Evolutionary conservation across 2,888 invertebrate species (phyloP).

Genomic region (Andrena marginata): DNA sequence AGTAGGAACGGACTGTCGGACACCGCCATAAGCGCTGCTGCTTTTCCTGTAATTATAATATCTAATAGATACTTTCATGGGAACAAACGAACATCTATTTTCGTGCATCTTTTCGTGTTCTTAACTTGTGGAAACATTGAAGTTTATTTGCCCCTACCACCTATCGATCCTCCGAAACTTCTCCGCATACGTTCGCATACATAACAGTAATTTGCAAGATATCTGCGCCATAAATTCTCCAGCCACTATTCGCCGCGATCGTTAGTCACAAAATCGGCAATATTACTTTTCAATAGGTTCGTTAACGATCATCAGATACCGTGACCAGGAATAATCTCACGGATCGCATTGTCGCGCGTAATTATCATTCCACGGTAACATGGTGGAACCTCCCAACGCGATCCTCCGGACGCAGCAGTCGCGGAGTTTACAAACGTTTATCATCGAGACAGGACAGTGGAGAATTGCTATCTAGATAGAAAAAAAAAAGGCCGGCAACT

Average conservation of each 20-base stretch:
- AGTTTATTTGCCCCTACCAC: neutral
- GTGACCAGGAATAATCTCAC: conserved; percentile 1
- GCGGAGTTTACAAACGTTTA: conserved; percentile 66
- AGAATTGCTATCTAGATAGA: conserved; percentile 66
- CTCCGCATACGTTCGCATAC: too few relatives aligned
- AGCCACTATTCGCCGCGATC: neutral
- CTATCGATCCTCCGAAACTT: neutral
- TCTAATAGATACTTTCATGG: too few relatives aligned
- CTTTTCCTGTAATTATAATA: neutral
- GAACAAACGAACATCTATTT: too few relatives aligned
- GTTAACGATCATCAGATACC: neutral
- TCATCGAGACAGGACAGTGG: conserved; percentile 74
- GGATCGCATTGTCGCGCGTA: conserved; percentile 28
- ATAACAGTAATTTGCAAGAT: neutral
- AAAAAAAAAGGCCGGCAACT: conserved; percentile 53
- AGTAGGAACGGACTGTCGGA: neutral
- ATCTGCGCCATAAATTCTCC: neutral
- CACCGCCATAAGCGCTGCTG: neutral
- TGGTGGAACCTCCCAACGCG: conserved; percentile 57
- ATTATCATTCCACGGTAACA: conserved; percentile 41
- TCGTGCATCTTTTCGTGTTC: too few relatives aligned
- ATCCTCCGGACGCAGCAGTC: conserved; percentile 23
- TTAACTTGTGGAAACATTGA: too few relatives aligned
- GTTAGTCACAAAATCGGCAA: neutral
- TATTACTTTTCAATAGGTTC: neutral